Conservation (phyloP, 2,888 invertebrate genomes). For the Drosophila macrospina region DNA sequence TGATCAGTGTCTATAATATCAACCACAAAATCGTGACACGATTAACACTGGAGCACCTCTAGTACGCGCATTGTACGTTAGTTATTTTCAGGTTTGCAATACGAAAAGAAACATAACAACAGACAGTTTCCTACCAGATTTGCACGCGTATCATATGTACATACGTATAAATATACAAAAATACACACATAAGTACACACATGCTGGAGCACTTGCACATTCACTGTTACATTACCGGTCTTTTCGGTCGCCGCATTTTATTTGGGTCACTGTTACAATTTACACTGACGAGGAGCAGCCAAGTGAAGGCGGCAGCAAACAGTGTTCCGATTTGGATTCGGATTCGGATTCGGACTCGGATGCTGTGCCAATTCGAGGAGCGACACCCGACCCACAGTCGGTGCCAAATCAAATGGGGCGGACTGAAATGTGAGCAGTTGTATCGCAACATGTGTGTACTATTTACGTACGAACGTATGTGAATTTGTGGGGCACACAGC, state of each 20-base stretch:
- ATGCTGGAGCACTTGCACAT: conserved; percentile 67
- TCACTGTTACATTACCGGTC: conserved; percentile 81
- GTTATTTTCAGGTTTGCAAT: conserved; percentile 63
- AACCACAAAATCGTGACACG: conserved; percentile 40
- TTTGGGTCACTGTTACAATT: conserved; percentile 83
- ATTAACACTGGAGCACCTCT: conserved; percentile 31
- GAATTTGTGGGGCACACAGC: not conserved
- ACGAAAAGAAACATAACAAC: conserved; percentile 29
- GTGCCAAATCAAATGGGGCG: conserved; percentile 21
- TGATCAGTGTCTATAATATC: not conserved
- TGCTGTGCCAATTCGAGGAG: conserved; percentile 54
- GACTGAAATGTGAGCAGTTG: conserved; percentile 33
- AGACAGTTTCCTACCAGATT: conserved; percentile 63
- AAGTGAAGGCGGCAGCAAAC: conserved; percentile 23
- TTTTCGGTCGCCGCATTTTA: conserved; percentile 77
- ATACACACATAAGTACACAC: conserved; percentile 7
- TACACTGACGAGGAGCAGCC: conserved; percentile 33
- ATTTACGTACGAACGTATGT: too few relatives aligned
- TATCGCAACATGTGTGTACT: conserved; percentile 8
- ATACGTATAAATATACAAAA: conserved; percentile 12
- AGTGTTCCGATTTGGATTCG: conserved; percentile 19
- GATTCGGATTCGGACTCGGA: conserved; percentile 11
- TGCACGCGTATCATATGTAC: conserved; percentile 66
- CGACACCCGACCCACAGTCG: conserved; percentile 28
- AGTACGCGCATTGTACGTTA: conserved; percentile 8